phyloP scores from a whole-genome alignment of 2,113 vertebrate genomes.

The Anser cygnoides region DNA sequence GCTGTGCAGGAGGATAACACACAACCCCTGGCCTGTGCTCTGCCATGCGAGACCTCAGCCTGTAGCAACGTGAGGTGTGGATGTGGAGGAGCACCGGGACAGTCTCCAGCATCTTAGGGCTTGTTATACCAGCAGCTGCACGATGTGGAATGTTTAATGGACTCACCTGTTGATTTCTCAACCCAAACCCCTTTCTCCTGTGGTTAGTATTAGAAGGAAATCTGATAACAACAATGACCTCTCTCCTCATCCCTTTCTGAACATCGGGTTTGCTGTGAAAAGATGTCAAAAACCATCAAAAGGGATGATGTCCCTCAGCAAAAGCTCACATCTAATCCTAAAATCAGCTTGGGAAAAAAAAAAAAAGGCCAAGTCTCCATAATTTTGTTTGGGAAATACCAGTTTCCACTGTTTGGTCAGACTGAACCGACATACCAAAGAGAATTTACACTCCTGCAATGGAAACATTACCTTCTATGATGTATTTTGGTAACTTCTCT shows the following conservation, averaged over 20 bases:
- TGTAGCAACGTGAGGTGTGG: neutral
- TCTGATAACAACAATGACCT: neutral
- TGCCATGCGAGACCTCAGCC: neutral
- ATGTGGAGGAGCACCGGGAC: neutral
- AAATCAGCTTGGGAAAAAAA: neutral
- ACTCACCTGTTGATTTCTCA: neutral
- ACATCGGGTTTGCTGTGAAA: neutral
- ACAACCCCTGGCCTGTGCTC: neutral
- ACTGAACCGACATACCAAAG: neutral
- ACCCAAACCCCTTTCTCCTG: neutral
- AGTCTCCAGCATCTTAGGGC: neutral
- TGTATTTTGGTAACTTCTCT: neutral
- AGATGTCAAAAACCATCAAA: neutral
- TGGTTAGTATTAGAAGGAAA: neutral
- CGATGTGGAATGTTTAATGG: neutral
- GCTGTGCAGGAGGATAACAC: rapidly evolving
- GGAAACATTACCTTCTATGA: neutral
- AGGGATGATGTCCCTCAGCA: neutral
- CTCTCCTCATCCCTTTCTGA: neutral
- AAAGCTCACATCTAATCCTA: neutral
- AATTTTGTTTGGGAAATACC: neutral
- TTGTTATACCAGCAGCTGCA: neutral
- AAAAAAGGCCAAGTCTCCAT: neutral
- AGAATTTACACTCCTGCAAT: neutral
- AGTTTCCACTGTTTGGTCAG: neutral